phyloP scores from a whole-genome alignment of 2,113 vertebrate genomes.

The Galemys pyrenaicus region DNA sequence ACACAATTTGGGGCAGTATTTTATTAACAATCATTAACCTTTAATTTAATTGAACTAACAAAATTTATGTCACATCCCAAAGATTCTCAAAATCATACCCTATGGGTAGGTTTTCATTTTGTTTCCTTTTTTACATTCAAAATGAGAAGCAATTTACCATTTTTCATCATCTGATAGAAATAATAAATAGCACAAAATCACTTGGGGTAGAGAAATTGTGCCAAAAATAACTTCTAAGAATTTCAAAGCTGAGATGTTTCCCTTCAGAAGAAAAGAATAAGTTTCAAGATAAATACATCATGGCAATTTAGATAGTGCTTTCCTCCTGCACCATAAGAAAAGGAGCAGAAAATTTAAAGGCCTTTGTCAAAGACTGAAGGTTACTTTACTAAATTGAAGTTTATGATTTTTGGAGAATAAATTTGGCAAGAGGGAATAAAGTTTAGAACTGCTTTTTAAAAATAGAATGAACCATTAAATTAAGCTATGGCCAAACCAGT shows the following conservation, averaged over 20 bases:
- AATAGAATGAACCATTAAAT: conserved; percentile 32
- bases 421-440: conserved; percentile 24
- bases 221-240: background rate
- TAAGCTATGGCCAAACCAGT: background rate
- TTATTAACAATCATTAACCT: background rate
- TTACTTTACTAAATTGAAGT: background rate
- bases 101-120: background rate
- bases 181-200: conserved; percentile 23
- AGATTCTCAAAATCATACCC: background rate
- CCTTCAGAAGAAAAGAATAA: background rate
- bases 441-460: background rate
- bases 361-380: background rate
- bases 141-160: background rate
- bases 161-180: background rate
- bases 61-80: background rate
- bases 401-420: background rate
- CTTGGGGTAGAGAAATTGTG: background rate
- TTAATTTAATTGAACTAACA: background rate
- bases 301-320: background rate
- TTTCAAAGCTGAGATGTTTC: background rate
- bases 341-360: conserved; percentile 9
- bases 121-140: background rate
- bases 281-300: background rate
- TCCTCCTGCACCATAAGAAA: background rate
- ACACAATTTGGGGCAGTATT: background rate